Evolutionary conservation across 2,113 vertebrate species (phyloP).

Genomic region (Notarius quadriscutis): DNA sequence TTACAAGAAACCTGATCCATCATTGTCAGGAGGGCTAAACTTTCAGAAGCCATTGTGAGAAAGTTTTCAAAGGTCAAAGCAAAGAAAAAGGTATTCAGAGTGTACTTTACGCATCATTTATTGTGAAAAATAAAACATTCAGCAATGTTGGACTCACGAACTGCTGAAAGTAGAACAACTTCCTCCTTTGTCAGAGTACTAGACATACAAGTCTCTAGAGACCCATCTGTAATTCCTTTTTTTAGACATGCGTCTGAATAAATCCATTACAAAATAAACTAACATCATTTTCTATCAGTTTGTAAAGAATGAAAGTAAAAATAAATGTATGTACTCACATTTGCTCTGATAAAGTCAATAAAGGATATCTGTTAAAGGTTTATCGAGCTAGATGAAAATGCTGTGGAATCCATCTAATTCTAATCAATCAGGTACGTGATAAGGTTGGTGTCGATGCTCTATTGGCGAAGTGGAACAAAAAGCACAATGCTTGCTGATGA

Average conservation of each 20-base stretch:
- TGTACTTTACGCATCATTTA: conserved; percentile 46
- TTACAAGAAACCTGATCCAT: conserved; percentile 46
- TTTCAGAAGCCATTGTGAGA: conserved; percentile 43
- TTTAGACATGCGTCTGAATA: background rate
- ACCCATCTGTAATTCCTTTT: background rate
- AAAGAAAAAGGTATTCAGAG: conserved; percentile 43
- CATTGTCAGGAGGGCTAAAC: conserved; percentile 35
- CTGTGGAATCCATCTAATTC: background rate
- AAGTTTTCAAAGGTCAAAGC: conserved; percentile 7
- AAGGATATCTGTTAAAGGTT: background rate
- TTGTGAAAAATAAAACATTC: conserved; percentile 41
- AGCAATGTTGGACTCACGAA: background rate
- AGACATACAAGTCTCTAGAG: background rate
- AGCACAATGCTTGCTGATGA: conserved; percentile 35
- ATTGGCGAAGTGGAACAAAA: conserved; percentile 25
- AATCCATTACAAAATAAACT: background rate
- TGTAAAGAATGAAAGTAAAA: background rate
- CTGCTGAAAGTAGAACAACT: conserved; percentile 4
- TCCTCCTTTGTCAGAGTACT: conserved; percentile 30
- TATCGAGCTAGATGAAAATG: background rate
- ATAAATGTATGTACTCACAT: background rate
- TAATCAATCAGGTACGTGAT: conserved; percentile 20
- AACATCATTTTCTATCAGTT: background rate
- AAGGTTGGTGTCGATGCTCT: conserved; percentile 14
- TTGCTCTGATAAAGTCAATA: background rate